Evolutionary conservation across 2,797 vertebrate genomes (phyloP).

Genomic region (Artibeus jamaicensis): DNA sequence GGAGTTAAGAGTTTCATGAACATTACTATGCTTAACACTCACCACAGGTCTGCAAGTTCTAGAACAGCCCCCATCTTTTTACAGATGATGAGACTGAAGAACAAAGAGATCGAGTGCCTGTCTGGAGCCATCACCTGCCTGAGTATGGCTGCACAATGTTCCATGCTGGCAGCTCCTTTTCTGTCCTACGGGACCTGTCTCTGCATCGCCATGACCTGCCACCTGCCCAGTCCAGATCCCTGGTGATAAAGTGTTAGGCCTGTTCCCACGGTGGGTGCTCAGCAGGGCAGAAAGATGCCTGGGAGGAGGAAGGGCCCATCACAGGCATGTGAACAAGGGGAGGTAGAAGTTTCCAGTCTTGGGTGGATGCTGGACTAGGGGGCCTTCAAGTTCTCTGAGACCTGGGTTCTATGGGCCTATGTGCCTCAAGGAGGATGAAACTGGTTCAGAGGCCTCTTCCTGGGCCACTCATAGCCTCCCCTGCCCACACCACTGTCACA

Average conservation of each 20-base stretch:
- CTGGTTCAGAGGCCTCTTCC: not conserved
- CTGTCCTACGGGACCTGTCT: not conserved
- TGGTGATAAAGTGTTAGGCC: not conserved
- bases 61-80: not conserved
- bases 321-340: not conserved
- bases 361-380: not conserved
- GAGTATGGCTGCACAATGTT: not conserved
- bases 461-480: not conserved
- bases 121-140: not conserved
- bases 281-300: not conserved
- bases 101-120: not conserved
- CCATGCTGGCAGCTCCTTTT: not conserved
- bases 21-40: not conserved
- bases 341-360: not conserved
- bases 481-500: not conserved
- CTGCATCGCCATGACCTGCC: accelerated
- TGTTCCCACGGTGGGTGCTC: not conserved
- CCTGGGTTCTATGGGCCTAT: not conserved
- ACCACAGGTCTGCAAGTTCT: not conserved
- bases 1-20: not conserved
- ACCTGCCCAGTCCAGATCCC: not conserved
- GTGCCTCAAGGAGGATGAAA: not conserved
- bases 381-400: not conserved
- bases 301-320: accelerated
- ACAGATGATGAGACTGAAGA: not conserved